Conservation (phyloP, 2,797 vertebrate species). For the Amphiprion clarkii region DNA sequence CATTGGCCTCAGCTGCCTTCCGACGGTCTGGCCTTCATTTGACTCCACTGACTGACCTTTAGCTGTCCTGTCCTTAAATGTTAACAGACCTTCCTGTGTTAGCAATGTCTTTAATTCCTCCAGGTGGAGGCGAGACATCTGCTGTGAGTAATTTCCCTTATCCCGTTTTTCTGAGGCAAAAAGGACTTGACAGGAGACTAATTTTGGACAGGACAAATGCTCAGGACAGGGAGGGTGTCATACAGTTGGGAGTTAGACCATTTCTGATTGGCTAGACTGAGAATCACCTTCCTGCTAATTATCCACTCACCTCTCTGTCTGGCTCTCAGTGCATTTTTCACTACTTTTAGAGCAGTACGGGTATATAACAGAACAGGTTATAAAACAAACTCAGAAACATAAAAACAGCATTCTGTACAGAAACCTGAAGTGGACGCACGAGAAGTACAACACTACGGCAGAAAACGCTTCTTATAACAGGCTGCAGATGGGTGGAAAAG, state of each 20-base stretch:
- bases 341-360: conserved; percentile 61
- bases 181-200: conserved; percentile 40
- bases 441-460: conserved; percentile 62
- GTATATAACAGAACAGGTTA: conserved; percentile 45
- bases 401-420: conserved; percentile 56
- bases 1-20: conserved; percentile 52
- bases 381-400: conserved; percentile 30
- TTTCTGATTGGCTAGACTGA: conserved; percentile 64
- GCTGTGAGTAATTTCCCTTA: conserved; percentile 22
- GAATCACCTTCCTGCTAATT: conserved; percentile 32
- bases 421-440: conserved; percentile 67
- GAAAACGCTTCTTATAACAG: conserved; percentile 60
- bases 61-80: conserved; percentile 53
- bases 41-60: conserved; percentile 59
- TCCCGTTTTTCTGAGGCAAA: conserved; percentile 48
- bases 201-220: conserved; percentile 52
- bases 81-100: conserved; percentile 45
- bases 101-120: conserved; percentile 33
- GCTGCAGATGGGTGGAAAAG: conserved; percentile 48
- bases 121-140: conserved; percentile 46
- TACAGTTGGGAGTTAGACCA: conserved; percentile 33
- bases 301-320: conserved; percentile 40
- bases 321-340: conserved; percentile 76
- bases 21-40: conserved; percentile 24
- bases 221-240: conserved; percentile 63